phyloP scores from a whole-genome alignment of 2,888 invertebrate species.

The Hydrotaea diabolus region DNA sequence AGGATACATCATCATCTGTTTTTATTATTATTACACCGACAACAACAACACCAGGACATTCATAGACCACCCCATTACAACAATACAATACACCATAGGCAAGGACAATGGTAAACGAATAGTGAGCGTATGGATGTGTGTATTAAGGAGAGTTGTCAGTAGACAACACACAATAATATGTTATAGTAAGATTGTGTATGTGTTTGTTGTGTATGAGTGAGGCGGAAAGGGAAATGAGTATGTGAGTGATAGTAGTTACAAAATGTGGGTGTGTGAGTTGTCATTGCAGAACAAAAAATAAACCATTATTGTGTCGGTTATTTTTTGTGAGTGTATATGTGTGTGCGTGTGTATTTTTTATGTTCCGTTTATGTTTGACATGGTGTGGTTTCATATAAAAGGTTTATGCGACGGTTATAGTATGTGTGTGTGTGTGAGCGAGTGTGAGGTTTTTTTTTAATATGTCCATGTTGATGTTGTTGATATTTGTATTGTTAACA shows the following conservation, averaged over 20 bases:
- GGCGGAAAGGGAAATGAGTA: background rate
- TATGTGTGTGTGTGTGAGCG: constrained; percentile 33
- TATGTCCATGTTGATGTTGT: constrained; percentile 6
- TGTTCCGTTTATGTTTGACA: constrained; percentile 45
- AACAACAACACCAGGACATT: background rate
- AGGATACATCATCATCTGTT: constrained; percentile 78
- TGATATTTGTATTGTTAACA: constrained; percentile 8
- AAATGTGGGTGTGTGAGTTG: constrained; percentile 40
- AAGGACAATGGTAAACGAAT: background rate
- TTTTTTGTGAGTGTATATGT: constrained; percentile 27
- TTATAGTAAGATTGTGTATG: too few relatives aligned
- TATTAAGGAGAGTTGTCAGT: background rate
- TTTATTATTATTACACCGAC: constrained; percentile 29
- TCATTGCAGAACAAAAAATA: constrained; percentile 56
- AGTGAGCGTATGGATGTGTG: background rate
- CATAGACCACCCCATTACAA: background rate
- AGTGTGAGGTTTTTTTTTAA: background rate
- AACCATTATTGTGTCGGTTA: constrained; percentile 53
- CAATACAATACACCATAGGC: background rate
- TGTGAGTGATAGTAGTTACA: constrained; percentile 11
- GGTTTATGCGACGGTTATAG: background rate
- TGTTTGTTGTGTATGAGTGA: constrained; percentile 18
- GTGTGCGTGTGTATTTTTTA: constrained; percentile 1
- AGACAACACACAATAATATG: background rate
- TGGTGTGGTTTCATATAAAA: constrained; percentile 46